Base-by-base conservation (phyloP, 1,140 invertebrate genomes). In the Sinonovacula constricta region DNA sequence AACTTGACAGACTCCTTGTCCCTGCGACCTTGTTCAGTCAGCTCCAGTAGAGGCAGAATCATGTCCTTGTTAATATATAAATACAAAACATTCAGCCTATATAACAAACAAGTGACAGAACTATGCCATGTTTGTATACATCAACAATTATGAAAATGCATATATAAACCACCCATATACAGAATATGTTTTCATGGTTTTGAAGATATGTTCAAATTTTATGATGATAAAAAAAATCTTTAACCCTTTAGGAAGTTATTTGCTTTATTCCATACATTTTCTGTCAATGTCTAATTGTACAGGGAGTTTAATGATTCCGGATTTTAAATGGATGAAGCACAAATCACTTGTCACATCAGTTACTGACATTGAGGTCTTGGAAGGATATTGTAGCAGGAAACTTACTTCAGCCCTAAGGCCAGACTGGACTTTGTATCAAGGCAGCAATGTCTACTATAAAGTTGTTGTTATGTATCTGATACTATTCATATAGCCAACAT, bases 1-100 rank as follows among this genome's bases (percentile, higher is more conserved):
- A 74, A 31, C 12, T 5, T 22, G 26, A 34, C 39, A 14, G 63
- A 59, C 7, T 49, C 18, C 0, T 22, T 1, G 15, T 56, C 54
- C 18, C 57, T 39, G 15, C 63, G 34, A 22, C 71, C 71, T 34
- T 31, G 31, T 30, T 53, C 71, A 28, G 65, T 45, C 0, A 60
- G 57, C 28, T 56, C 31, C 24, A 74, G 33, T n/a, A 74, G 28
- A 1, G 60, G 71, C 28, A 74, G 10, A n/a, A 74, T 54, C 34
- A 63, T 53, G 4, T 24, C 45, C 71, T 74, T n/a, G n/a, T n/a
- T n/a, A n/a, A n/a, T n/a, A n/a, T n/a, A n/a, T 15, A 63, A 74
- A 74, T 28, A 45, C 2, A 4, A 57, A 26, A 10, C 7, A 15
- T 12, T 15, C 54, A 12, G 24, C 14, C 7, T 57, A 12, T 49